Conservation (phyloP, 1,140 invertebrate genomes). For the Brachionus asplanchnoidis region DNA sequence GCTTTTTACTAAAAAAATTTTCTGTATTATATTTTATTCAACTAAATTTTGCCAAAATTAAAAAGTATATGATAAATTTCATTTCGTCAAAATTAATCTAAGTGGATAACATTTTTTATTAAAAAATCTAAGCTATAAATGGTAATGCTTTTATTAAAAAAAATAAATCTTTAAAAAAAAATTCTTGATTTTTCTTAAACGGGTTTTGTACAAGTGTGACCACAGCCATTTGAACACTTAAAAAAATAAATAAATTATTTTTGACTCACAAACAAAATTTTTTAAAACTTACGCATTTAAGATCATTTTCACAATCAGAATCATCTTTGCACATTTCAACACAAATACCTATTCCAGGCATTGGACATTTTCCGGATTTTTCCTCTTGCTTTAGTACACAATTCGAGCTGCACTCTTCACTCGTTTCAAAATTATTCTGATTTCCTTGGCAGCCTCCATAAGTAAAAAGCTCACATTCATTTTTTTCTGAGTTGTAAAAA, state of each 20-base stretch:
- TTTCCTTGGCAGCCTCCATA: conserved; percentile 46
- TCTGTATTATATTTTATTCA: too few species aligned
- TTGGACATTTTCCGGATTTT: background rate
- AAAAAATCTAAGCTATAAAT: background rate
- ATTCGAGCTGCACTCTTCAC: conserved; percentile 72
- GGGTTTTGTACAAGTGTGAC: background rate
- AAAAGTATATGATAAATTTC: too few species aligned
- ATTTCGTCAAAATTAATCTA: too few species aligned
- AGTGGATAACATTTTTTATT: too few species aligned
- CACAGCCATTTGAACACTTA: conserved; percentile 24
- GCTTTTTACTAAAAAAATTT: too few species aligned
- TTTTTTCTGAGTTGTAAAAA: conserved; percentile 46
- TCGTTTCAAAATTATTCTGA: conserved; percentile 66
- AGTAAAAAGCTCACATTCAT: conserved; percentile 50
- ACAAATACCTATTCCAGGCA: background rate
- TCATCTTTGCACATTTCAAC: background rate
- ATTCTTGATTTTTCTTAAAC: background rate
- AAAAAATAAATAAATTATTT: background rate
- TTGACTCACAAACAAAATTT: background rate
- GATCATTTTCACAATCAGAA: background rate
- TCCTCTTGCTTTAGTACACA: background rate
- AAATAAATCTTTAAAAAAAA: background rate
- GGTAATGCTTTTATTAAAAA: background rate
- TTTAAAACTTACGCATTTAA: background rate
- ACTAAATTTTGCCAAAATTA: too few species aligned